Evolutionary conservation across 2,797 vertebrate species (phyloP), one percentile per base, ranked within the genome.

Genomic region (Leptoclinus maculatus): DNA sequence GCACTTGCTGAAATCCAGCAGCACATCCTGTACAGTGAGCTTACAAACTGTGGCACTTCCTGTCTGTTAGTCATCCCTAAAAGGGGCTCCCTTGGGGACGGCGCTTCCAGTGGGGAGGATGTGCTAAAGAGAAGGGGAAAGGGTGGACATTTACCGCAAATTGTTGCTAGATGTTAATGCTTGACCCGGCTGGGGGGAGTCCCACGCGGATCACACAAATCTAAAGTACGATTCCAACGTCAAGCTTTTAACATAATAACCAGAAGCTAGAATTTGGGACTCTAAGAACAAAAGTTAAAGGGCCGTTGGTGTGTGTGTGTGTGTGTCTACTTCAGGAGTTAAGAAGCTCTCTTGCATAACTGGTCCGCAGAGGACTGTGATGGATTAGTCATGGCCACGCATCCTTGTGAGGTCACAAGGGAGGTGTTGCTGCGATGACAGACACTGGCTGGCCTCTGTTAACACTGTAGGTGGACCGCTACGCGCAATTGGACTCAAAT

Each of bases 261-360:
- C 29, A 70, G 14, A 58, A 59, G 13, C 21, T 17, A 7, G 4
- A 57, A 17, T 21, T 10, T 32, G 19, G 8, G 10, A n/a, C 3
- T 12, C 2, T 21, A 11, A 5, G 8, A 32, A 19, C 6, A 41
- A n/a, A 17, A 58, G 12, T 51, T 53, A 45, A 58, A 78, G 14
- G 23, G 13, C 38, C 23, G 34, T 7, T 7, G 8, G 29, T 68
- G 56, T 54, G 57, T 67, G 21, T 45, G n/a, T 71, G 56, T 74
- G 45, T 11, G 58, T 60, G 29, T 58, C 7, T 16, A 27, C 23
- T 23, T 60, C 21, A 74, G 45, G 23, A 56, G 51, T 82, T 66
- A 51, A 60, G 74, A 71, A 41, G 56, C 32, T 72, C 79, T 78
- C 39, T 79, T 83, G 79, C 88, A 79, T 91, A 87, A 88, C 83